These are phyloP conservation scores for Phalacrocorax brasilianus DNA, from an alignment of 2,113 vertebrate species.

Conservation along the genomic window DNA sequence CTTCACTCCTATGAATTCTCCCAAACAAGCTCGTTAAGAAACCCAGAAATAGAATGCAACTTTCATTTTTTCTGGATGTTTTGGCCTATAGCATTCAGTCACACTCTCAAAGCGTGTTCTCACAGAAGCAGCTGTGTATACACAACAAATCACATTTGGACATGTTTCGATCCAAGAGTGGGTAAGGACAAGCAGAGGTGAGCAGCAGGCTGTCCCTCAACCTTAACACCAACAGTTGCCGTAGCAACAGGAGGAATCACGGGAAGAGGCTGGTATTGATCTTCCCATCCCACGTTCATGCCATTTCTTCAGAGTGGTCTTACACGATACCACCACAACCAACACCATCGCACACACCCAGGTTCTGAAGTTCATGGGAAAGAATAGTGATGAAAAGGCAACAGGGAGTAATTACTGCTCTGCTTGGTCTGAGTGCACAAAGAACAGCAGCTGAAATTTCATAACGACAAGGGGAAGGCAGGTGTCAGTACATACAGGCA, in stretches of 20 bases:
- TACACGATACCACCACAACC: background rate
- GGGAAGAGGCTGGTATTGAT: constrained; percentile 13
- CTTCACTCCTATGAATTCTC: background rate
- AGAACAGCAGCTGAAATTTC: background rate
- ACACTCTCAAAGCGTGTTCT: background rate
- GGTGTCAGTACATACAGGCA: background rate
- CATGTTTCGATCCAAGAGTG: background rate
- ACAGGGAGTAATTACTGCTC: background rate
- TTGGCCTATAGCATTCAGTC: background rate
- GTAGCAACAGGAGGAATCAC: background rate
- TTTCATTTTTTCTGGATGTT: background rate
- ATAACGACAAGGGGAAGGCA: background rate
- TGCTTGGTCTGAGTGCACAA: background rate
- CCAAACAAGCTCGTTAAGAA: background rate
- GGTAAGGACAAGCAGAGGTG: constrained; percentile 55
- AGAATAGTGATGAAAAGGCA: background rate
- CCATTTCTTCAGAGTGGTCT: constrained; percentile 1
- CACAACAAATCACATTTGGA: constrained; percentile 20
- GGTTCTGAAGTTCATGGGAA: background rate
- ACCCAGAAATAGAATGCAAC: background rate
- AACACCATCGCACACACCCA: background rate
- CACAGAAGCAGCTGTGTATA: background rate
- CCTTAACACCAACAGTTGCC: constrained; percentile 10
- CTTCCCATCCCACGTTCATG: background rate
- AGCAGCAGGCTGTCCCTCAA: constrained; percentile 23